A percentile compares a stretch with the other conserved stretches of the same genome.
phyloP scores from a whole-genome alignment of 1,140 invertebrate species.

The Melanaphis sacchari region DNA sequence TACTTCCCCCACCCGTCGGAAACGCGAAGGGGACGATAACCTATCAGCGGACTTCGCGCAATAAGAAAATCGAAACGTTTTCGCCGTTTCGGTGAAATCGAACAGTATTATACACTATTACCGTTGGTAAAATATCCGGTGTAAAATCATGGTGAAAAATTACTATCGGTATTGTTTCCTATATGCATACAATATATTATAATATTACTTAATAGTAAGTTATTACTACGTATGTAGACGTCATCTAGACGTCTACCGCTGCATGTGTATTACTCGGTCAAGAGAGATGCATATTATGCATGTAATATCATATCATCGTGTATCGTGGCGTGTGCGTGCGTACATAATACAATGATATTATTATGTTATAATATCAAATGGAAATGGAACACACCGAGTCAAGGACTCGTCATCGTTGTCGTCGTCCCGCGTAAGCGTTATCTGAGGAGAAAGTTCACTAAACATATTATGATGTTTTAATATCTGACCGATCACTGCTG shows the following conservation, averaged over 20 bases:
- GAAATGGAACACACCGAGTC: conserved; percentile 35
- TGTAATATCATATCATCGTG: not conserved
- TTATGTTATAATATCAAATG: conserved; percentile 34
- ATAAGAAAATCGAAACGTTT: not conserved
- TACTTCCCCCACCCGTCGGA: too few species aligned
- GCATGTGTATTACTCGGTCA: too few species aligned
- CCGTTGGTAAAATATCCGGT: not conserved
- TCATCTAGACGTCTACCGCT: not conserved
- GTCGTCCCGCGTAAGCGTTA: conserved; percentile 20
- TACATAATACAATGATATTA: not conserved
- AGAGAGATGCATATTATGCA: too few species aligned
- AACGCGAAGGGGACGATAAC: not conserved
- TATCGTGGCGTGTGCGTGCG: not conserved
- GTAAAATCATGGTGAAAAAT: not conserved
- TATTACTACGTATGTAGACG: not conserved
- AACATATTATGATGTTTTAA: conserved; percentile 19
- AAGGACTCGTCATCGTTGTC: conserved; percentile 42
- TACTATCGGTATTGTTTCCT: not conserved
- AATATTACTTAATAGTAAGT: not conserved
- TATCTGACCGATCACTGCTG: not conserved
- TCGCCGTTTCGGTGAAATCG: not conserved
- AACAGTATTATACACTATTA: not conserved
- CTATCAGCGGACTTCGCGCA: not conserved
- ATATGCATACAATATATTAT: not conserved
- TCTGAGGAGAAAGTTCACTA: conserved; percentile 36